Evolutionary conservation across 1,140 invertebrate genomes (phyloP), one percentile per base, ranked within the genome.

Genomic region (Chymomyza costata): DNA sequence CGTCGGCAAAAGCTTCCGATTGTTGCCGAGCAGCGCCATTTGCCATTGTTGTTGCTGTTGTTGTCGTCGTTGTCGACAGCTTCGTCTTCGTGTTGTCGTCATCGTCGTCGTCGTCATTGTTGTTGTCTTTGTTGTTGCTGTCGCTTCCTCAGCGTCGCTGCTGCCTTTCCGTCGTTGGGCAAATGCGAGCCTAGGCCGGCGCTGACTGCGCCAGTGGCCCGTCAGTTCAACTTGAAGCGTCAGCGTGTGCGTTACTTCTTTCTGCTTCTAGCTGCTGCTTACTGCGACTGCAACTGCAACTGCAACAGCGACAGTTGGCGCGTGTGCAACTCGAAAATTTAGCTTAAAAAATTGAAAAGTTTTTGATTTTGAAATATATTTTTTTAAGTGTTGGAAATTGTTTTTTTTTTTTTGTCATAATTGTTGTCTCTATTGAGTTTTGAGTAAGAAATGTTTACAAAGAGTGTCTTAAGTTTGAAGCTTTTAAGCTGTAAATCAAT

Each of bases 191-290:
- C 49, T 49, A 53, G 64, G 61, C 60, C 49, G 60, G 35, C 28
- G 41, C 46, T 63, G 41, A 13, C 32, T 54, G 55, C 54, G 45
- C 8, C 52, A 59, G 44, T 32, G 64, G 19, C 25, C 53, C 54
- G 30, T 76, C 67, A 78, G 71, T 78, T 78, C 66, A 63, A 71
- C 56, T 65, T 64, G 58, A 78, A 67, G 67, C 71, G 71, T 78
- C 80, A 80, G 63, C 71, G 73, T 78, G 71, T 80, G 71, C 71
- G 71, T 64, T 78, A 60, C 71, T 73, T 25, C 8, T 8, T 28
- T 28, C 25, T 6, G 25, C 10, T 28, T 28, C 10, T 10, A 10
- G 25, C 25, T 5, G 25, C 25, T 28, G 25, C 10, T 28, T 25
- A 56, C 47, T 46, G 53, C 18, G 31, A 56, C 30, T 47, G 25